Evolutionary conservation across 2,888 invertebrate genomes (phyloP).

Genomic region (Alitta virens): DNA sequence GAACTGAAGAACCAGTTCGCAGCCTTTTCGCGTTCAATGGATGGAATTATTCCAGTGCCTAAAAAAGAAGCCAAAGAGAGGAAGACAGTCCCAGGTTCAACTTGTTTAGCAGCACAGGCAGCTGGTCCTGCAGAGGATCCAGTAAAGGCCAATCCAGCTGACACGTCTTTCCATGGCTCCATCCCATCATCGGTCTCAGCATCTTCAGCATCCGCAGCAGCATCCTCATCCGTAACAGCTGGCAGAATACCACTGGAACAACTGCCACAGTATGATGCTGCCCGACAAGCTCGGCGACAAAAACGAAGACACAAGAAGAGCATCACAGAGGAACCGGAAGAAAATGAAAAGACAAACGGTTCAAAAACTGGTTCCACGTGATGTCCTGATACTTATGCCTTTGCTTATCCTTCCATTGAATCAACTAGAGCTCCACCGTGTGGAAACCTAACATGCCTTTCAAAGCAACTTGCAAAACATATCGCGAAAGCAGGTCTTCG

Average conservation of each 20-base stretch:
- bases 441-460: neutral
- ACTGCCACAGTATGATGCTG: neutral
- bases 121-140: neutral
- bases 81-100: neutral
- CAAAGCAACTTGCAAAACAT: too few relatives aligned
- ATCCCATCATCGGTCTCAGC: neutral
- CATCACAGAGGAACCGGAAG: conserved; percentile 15
- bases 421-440: neutral
- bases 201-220: neutral
- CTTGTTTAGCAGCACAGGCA: neutral
- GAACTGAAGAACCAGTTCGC: conserved; percentile 41
- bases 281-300: conserved; percentile 7
- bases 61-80: neutral
- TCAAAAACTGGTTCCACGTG: neutral
- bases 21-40: conserved; percentile 53
- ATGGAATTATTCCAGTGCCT: conserved; percentile 38
- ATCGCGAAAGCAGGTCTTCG: too few relatives aligned
- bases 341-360: neutral
- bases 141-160: neutral
- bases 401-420: neutral
- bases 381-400: neutral
- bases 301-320: conserved; percentile 10
- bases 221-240: neutral
- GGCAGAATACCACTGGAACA: neutral
- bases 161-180: neutral